Evolutionary conservation across 2,888 invertebrate species (phyloP), one percentile per base, ranked within the genome.

Genomic region (Gryllus longicercus): DNA sequence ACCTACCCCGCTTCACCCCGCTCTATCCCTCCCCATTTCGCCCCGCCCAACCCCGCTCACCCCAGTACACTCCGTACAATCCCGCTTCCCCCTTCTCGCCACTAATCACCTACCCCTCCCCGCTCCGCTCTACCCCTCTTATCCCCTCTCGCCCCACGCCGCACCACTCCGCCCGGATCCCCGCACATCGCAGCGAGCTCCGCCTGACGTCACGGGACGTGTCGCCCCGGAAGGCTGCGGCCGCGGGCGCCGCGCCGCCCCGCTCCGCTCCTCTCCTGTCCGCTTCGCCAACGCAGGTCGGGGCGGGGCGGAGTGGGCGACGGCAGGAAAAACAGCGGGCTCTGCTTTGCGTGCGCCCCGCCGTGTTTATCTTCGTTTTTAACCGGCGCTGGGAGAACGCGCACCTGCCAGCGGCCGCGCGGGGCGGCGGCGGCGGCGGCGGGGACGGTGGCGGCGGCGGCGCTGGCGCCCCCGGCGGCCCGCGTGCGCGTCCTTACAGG

Each of bases 331-430:
- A 82, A 79, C 81, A 81, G 80, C 81, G 80, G 82, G 77, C 51
- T 76, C 79, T 76, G 76, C 81, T 81, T 81, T 81, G 80, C 81
- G 79, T 80, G 78, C 78, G 79, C 75, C 77, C 79, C 81, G 74
- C 79, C 50, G 82, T 82, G 81, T 82, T 82, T 82, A 82, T 82
- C 81, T 81, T 81, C 79, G 79, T 79, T 81, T 78, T 21, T 16
- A 74, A 77, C 77, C 50, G 51, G 77, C 51, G 21, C 77, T 18
- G 51, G 51, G 51, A 51, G 51, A 77, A n/a, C 23, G 51, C n/a
- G 50, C 49, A 51, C 50, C 21, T 77, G 51, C 16, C 77, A 12
- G 80, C 25, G 76, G 77, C 38, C 49, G 50, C 51, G 11, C 63
- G 80, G 80, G 51, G 25, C 8, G 80, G 49, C 78, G 63, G 51